These are phyloP conservation scores for Scaptomyza parva DNA, from an alignment of 2,888 invertebrate genomes.

Conservation along the genomic window DNA sequence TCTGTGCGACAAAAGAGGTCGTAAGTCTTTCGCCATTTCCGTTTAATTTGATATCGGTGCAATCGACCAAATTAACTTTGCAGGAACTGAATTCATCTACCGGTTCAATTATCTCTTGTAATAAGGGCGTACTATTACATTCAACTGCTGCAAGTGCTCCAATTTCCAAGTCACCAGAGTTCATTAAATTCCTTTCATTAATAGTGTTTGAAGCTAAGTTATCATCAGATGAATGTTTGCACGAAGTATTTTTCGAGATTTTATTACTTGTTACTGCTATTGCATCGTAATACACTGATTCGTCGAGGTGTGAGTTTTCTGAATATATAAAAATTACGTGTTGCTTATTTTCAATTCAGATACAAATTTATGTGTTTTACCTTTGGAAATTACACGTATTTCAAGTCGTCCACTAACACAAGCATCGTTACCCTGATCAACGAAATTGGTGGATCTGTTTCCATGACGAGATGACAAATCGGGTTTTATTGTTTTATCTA, in stretches of 20 bases:
- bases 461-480: constrained; percentile 8
- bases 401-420: constrained; percentile 92
- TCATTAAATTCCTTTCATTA: constrained; percentile 36
- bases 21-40: constrained; percentile 22
- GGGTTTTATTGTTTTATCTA: constrained; percentile 10
- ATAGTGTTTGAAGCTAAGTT: constrained; percentile 10
- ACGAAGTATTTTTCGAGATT: constrained; percentile 50
- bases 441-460: background rate
- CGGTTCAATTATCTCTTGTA: constrained; percentile 18
- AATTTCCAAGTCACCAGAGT: constrained; percentile 49
- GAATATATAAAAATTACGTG: constrained; percentile 2
- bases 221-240: constrained; percentile 15
- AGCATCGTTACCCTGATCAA: constrained; percentile 82
- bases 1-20: background rate
- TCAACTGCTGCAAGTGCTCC: constrained; percentile 23
- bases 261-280: constrained; percentile 88
- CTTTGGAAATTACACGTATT: constrained; percentile 90
- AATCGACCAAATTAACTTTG: constrained; percentile 19
- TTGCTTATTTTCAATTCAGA: background rate
- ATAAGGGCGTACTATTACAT: constrained; percentile 15
- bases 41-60: constrained; percentile 31
- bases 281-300: constrained; percentile 93
- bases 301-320: constrained; percentile 88
- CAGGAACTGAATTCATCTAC: constrained; percentile 22
- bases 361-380: constrained; percentile 30